Evolutionary conservation across 2,113 vertebrate genomes (phyloP), one percentile per base, ranked within the genome.

Genomic region (Centropus bengalensis): DNA sequence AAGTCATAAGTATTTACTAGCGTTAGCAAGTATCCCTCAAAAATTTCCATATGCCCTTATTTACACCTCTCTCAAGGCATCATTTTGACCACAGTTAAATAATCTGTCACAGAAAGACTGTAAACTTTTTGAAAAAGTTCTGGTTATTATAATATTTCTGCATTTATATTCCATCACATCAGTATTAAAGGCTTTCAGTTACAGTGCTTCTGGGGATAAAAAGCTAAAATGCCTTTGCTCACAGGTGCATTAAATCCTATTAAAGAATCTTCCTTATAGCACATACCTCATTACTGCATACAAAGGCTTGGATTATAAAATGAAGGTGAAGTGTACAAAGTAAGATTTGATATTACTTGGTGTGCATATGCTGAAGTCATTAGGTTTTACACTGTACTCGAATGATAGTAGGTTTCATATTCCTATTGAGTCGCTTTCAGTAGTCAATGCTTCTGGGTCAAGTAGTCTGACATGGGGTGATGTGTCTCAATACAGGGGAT

Each of bases 201-300:
- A 98, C 97, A 97, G 97, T 98, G 98, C 98, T 98, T 96, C 98
- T 98, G 98, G 98, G 98, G 98, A 98, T 98, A 98, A 98, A 98
- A 97, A 98, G 98, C 97, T 98, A 97, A 98, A 98, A 98, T 98
- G 98, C 97, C 97, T 98, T 98, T 98, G 98, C 98, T 98, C 98
- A 98, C 98, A 98, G 98, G 98, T 98, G 98, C 98, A 98, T 98
- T 98, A 98, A 98, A 98, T 98, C 98, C 98, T 98, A 98, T 98
- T 98, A 98, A 98, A 98, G 98, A 98, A 97, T 98, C 97, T 98
- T 98, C 98, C 98, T 98, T 98, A 98, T 98, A 98, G 98, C 98
- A 97, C 97, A 98, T 98, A 98, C 98, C 98, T 98, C 98, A 98
- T 98, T 98, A 98, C 98, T 91, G 97, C 98, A 98, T 98, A 98